Conservation (phyloP, 1,140 invertebrate genomes). For the Caenorhabditis elegans region WBcel235 BX284606.5:2614001-2614500, state of each 20-base stretch:
- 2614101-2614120: too few relatives aligned
- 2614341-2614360: constrained; percentile 20
- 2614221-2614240: constrained; percentile 48
- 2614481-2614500: background rate
- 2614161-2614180: constrained; percentile 55
- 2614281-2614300: background rate
- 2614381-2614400: constrained; percentile 30
- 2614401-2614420: background rate
- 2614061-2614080: too few relatives aligned
- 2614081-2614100: too few relatives aligned
- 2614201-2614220: constrained; percentile 65
- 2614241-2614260: background rate
- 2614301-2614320: background rate
- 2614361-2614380: background rate
- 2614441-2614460: background rate
- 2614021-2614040: too few relatives aligned
- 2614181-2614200: constrained; percentile 65
- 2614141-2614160: constrained; percentile 58
- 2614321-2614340: constrained; percentile 28
- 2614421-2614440: constrained; percentile 6
- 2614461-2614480: background rate
- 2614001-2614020: too few relatives aligned
- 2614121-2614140: too few relatives aligned
- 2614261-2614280: background rate
- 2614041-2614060: too few relatives aligned